phyloP scores from a whole-genome alignment of 2,888 invertebrate species.

The Plagodis dolabraria region DNA sequence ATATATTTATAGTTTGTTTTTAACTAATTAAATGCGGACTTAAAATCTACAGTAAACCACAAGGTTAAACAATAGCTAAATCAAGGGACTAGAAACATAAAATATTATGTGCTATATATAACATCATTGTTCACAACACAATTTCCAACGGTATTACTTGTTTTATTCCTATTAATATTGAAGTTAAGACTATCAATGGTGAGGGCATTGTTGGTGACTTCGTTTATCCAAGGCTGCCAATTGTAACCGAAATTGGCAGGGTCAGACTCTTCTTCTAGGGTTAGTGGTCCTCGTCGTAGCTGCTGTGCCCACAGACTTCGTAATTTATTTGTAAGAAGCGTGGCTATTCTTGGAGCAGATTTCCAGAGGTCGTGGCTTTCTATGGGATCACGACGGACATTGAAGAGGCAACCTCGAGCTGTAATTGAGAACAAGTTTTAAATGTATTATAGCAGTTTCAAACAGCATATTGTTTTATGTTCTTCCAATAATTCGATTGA shows the following conservation, averaged over 20 bases:
- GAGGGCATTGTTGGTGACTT: slow-evolving; percentile 20
- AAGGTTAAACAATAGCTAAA: no score
- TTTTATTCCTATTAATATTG: no score
- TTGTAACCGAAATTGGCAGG: slow-evolving; percentile 89
- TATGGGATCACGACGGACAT: slow-evolving; percentile 91
- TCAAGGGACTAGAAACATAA: no score
- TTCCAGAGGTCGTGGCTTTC: slow-evolving; percentile 89
- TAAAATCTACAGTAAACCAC: no score
- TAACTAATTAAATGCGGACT: no score
- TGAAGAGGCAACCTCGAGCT: slow-evolving; percentile 89
- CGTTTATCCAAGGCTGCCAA: slow-evolving; percentile 87
- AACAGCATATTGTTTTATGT: no score
- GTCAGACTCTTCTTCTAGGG: slow-evolving; percentile 84
- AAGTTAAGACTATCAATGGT: slow-evolving; percentile 44
- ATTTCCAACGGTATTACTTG: no score
- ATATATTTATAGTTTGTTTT: no score
- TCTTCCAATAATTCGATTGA: no score
- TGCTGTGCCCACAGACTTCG: slow-evolving; percentile 77
- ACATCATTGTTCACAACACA: no score
- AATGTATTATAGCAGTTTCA: no score
- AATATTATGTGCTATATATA: no score
- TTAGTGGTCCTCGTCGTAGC: slow-evolving; percentile 70
- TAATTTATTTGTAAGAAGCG: slow-evolving; percentile 66
- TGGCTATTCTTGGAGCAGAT: slow-evolving; percentile 79
- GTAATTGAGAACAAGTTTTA: slow-evolving; percentile 43